These are phyloP conservation scores for Euura saliciscinereae DNA, from an alignment of 1,140 invertebrate species.

Conservation along the genomic window DNA sequence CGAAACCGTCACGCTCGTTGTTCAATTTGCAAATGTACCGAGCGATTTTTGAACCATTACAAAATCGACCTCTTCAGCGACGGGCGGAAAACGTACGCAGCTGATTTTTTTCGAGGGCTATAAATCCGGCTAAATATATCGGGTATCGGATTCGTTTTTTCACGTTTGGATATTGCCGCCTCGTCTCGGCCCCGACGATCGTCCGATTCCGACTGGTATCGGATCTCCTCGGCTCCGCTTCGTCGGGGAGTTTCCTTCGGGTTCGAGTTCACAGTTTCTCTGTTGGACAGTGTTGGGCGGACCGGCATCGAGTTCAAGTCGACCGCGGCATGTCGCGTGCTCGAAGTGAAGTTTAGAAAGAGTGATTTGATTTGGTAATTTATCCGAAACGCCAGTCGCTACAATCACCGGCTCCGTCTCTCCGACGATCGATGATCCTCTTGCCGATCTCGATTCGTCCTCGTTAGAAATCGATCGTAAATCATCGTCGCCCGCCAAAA, in stretches of 20 bases:
- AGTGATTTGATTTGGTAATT: not conserved
- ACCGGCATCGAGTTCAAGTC: not conserved
- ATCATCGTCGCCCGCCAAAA: no score
- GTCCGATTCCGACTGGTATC: not conserved
- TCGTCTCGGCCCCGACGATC: not conserved
- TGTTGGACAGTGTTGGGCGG: not conserved
- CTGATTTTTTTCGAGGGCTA: not conserved
- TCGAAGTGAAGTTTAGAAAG: not conserved
- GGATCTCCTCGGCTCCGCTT: not conserved
- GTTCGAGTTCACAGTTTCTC: not conserved
- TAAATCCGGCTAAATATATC: not conserved
- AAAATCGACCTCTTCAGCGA: no score
- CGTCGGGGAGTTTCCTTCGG: conserved; percentile 3
- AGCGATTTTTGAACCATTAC: no score
- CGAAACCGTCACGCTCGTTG: no score
- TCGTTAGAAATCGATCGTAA: no score
- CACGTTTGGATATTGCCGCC: not conserved
- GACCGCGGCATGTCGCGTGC: not conserved
- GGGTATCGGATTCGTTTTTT: not conserved
- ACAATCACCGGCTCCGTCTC: not conserved
- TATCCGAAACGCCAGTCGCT: not conserved
- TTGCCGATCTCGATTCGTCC: no score
- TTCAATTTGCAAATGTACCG: no score
- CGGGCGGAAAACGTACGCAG: no score
- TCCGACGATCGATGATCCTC: no score